phyloP scores from a whole-genome alignment of 92 coral and sea anemone genomes.

The Ricordea florida region DNA sequence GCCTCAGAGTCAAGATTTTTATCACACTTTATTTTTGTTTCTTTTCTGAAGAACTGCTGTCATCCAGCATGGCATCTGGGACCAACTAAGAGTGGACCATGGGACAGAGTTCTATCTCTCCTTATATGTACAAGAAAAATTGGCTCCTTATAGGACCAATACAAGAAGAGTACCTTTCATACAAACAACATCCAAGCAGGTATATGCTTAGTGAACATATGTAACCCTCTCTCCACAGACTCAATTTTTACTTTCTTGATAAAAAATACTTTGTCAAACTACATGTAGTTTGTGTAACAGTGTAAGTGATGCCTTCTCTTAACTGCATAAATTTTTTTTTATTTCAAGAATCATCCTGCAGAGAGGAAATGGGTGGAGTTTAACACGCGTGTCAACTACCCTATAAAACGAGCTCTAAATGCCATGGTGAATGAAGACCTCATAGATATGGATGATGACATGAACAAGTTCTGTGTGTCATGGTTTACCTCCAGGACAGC shows the following conservation, averaged over 20 bases:
- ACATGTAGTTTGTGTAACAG: not conserved
- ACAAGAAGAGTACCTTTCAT: constrained; percentile 34
- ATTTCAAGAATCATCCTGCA: constrained; percentile 48
- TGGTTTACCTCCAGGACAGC: constrained; percentile 40
- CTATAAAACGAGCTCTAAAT: constrained; percentile 40
- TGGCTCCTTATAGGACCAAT: too few relatives aligned
- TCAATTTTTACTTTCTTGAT: not conserved
- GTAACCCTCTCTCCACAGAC: not conserved
- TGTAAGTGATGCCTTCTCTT: not conserved
- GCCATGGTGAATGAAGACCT: constrained; percentile 51
- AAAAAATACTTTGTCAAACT: not conserved
- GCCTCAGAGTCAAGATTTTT: too few relatives aligned
- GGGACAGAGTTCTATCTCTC: constrained; percentile 70
- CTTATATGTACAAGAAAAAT: constrained; percentile 42
- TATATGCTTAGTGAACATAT: constrained; percentile 10
- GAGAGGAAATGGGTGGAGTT: constrained; percentile 59
- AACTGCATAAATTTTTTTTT: not conserved
- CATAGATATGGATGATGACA: constrained; percentile 40
- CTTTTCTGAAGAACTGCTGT: too few relatives aligned
- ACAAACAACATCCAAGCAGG: constrained; percentile 67
- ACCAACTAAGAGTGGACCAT: constrained; percentile 65
- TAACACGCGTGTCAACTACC: constrained; percentile 46
- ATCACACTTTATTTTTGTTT: not conserved
- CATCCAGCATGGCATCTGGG: constrained; percentile 61
- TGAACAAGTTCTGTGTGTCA: constrained; percentile 53